Evolutionary conservation across 64 coral and sea anemone genomes (phyloP), one percentile per base, ranked within the genome.

Genomic region (Acropora yongei): DNA sequence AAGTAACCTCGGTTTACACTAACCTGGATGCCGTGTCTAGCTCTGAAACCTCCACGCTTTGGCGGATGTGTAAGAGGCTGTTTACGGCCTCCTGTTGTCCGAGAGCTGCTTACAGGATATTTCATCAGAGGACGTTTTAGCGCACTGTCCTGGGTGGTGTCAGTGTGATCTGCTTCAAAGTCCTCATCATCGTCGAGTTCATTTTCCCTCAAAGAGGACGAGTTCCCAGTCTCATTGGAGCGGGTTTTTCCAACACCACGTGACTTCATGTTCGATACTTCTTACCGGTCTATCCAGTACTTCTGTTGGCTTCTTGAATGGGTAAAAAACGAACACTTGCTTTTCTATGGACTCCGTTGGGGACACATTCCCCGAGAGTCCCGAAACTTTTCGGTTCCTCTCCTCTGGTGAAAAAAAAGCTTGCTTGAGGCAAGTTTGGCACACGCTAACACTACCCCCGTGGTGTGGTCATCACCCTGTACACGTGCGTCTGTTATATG

Each of bases 21-120:
- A 5, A 83, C 80, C 80, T 66, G 80, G 41, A 83, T 65, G 44
- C 80, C 58, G 41, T 83, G 14, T 7, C 17, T 65, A 41, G 44
- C 80, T 83, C 57, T 65, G n/a, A 83, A 83, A 66, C 40, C 57
- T 44, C 57, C 57, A 2, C 3, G 57, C 13, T 58, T 3, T 13
- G 80, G 57, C 13, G 58, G 57, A 44, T 17, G 57, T 4, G 57
- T 41, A 44, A 45, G 41, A 44, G 55, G 55, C 14, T 80, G 78
- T 41, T 40, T 57, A 40, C 17, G 68, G 8, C 17, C 1, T 71
- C 68, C 68, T 71, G 17, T 71, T 71, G 18, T 20, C 4, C 68
- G 17, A 71, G 0, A 30, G 68, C 17, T 39, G 17, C 68, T 39
- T 4, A 39, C 0, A 8, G 68, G 68, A 19, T 71, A 71, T 71